Base-by-base conservation (phyloP, 2,797 vertebrate genomes). In the Sciurus vulgaris region DNA sequence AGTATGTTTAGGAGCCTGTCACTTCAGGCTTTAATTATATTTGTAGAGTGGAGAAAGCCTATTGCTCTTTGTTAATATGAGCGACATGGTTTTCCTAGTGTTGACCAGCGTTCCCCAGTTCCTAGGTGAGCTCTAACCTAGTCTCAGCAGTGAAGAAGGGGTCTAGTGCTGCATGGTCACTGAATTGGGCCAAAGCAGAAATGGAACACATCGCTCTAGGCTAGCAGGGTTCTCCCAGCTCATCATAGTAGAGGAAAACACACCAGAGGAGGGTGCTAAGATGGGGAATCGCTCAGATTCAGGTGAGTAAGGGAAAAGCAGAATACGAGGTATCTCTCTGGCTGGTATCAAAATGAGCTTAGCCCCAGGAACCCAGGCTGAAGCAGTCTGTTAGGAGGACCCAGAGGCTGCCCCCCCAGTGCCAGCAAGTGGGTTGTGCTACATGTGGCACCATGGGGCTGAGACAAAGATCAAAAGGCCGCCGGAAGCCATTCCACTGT, bases 401-500 rank as follows among this genome's bases (percentile, higher is more conserved):
- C 76, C 69, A 88, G 84, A 83, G 94, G 95, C 96, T 76, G 44
- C 41, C n/a, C 73, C 61, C 83, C 56, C 22, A 54, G 72, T 90
- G 90, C 93, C 76, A 86, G 91, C 2, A 76, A 92, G 54, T n/a
- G 85, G 95, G 86, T 83, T 3, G 72, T 4, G 44, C 81, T 83
- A 61, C 91, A 47, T 13, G 44, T 83, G 96, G 90, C 78, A 92
- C 59, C 78, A 92, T 7, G 2, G 81, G 81, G 83, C 91, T 38
- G 56, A 97, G 89, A 47, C 63, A 72, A 63, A 98, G 96, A 98
- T 97, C 96, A 97, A 97, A 98, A 96, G 95, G 96, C 89, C 15
- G 94, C 97, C 97, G 33, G 86, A 28, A 97, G 96, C 93, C 96
- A 86, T 94, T 78, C 85, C 65, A 95, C 92, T 87, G 91, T 82